Base-by-base conservation (phyloP, 2,797 vertebrate species). In the Sylvia borin region DNA sequence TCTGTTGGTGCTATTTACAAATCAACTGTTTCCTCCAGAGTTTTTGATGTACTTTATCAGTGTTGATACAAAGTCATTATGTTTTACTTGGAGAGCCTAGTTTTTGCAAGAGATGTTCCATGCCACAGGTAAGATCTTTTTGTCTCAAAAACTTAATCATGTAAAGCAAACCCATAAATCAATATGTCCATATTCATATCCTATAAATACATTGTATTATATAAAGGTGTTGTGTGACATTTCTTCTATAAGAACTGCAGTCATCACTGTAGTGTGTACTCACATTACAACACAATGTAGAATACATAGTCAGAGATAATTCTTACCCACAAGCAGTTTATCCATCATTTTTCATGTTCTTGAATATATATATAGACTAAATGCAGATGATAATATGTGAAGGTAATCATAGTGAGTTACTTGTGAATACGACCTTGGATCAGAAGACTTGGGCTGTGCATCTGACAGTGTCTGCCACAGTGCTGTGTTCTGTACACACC, bases 21-120 rank as follows among this genome's bases (percentile, higher is more conserved):
- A 93, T 90, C 87, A 92, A 38, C 82, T 94, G 75, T 97, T 98
- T 98, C 98, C 97, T 98, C 98, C 98, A 98, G 97, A 98, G 97
- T 97, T 98, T 97, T 98, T 98, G 97, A 95, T 97, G 92, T 97
- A 95, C 60, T 95, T 94, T 95, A 67, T 88, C 34, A 40, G 38
- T 90, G 82, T 83, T 88, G 80, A 65, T 82, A 70, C 48, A 77
- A 96, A 95, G 66, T 60, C 38, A 60, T 45, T 78, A 13, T 70
- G 65, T 45, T 77, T 77, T 42, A 79, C 68, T 88, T 51, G 86
- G 68, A 92, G 61, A 95, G 22, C 34, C 42, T 73, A 95, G 79
- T 92, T 90, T 96, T 88, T 92, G 65, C 77, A 79, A 79, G 68
- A 87, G 45, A 24, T 91, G 47, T 88, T 89, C 78, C 71, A 9